phyloP scores from a whole-genome alignment of 2,888 invertebrate species.

The Meteorus cinctellus region DNA sequence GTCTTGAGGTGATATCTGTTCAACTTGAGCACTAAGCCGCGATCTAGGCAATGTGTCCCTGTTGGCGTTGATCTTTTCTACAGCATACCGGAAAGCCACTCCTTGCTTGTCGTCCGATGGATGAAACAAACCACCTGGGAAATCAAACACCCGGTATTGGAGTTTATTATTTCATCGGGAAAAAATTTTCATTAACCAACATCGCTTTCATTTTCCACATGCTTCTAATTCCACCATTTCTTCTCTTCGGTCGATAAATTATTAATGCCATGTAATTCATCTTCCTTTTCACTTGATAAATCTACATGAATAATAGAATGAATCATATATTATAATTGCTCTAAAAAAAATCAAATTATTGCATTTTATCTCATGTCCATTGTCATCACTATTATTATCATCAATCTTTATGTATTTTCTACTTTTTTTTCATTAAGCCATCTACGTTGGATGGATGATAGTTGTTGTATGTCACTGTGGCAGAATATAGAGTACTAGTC shows the following conservation, averaged over 20 bases:
- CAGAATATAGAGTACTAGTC: background rate
- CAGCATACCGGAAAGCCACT: conserved; percentile 93
- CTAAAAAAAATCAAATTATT: background rate
- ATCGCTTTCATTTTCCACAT: background rate
- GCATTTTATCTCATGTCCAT: background rate
- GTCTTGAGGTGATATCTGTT: conserved; percentile 91
- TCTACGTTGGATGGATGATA: background rate
- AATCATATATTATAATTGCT: background rate
- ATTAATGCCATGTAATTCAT: background rate
- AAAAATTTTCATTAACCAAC: conserved; percentile 9
- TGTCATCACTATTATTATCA: background rate
- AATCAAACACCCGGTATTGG: conserved; percentile 55
- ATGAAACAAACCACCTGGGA: conserved; percentile 90
- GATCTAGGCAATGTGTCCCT: conserved; percentile 87
- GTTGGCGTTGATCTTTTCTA: conserved; percentile 91
- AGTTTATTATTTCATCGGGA: conserved; percentile 26
- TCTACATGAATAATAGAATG: background rate
- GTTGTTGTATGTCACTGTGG: conserved; percentile 1
- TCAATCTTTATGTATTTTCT: no score
- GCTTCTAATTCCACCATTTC: background rate
- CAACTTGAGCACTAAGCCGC: conserved; percentile 91
- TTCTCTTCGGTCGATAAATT: background rate
- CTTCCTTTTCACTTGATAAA: background rate
- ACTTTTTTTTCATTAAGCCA: background rate
- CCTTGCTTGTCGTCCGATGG: conserved; percentile 91